Evolutionary conservation across 2,797 vertebrate species (phyloP), one percentile per base, ranked within the genome.

Genomic region (Cygnus olor): DNA sequence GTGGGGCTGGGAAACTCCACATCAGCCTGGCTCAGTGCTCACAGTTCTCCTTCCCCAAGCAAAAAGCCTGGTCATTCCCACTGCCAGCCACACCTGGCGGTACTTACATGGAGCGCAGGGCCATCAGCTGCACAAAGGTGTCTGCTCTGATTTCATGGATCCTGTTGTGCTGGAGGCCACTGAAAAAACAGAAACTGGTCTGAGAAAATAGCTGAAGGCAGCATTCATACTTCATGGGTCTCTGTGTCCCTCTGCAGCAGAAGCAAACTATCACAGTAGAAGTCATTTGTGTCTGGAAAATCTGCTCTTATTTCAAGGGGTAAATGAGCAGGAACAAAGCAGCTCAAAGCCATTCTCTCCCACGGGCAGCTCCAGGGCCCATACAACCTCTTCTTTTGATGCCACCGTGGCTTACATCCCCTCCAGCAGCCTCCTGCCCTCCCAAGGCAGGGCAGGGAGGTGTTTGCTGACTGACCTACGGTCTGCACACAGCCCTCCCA

Each of bases 151-250:
- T 98, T 96, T 98, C 98, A 36, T 95, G 98, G 97, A 99, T 99
- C 91, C 97, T 98, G 97, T 99, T 99, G 97, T 99, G 98, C 96
- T 99, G 99, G 79, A 99, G 98, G 68, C 98, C 99, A 13, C 99
- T 99, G 98, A 28, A 84, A 89, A 97, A 89, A 69, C 73, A 98
- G 73, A 94, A 89, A 42, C 68, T 60, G 56, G 10, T 76, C 36
- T 97, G 91, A 97, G 96, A 77, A 81, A 66, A 17, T 4, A 80
- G 84, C 42, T 80, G 80, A 38, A 63, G 64, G 78, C 38, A 82
- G 8, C 0, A 0, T 49, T 83, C 42, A 9, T 24, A 2, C 44
- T 24, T 25, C 5, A 11, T 7, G 63, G 89, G 93, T 74, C 60
- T 87, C 85, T 83, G 84, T 61, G 58, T 80, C 78, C 81, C 82